A percentile compares a stretch with the other conserved stretches of the same genome.
Conservation (phyloP, 2,797 vertebrate genomes). For the Enteromius afrohamiltoni region DNA sequence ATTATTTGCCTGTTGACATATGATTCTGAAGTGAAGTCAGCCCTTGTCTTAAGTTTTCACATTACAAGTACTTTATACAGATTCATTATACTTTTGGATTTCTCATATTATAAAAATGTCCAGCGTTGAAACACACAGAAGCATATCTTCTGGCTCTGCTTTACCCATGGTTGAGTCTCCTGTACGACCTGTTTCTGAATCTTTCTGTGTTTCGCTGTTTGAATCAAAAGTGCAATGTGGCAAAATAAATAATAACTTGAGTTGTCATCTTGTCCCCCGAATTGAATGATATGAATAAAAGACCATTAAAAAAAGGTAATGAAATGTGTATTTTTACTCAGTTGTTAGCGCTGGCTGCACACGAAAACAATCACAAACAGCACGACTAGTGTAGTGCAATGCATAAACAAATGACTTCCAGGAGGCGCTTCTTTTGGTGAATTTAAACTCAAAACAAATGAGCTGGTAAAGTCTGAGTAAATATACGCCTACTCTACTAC, state of each 20-base stretch:
- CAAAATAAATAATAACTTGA: neutral
- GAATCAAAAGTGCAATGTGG: neutral
- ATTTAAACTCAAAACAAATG: neutral
- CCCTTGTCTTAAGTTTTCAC: neutral
- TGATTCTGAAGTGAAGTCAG: neutral
- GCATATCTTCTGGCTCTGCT: neutral
- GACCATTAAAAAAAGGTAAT: neutral
- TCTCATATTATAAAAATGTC: neutral
- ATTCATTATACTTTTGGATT: neutral
- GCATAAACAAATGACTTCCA: neutral
- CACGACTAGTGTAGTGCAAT: neutral
- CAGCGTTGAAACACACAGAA: neutral
- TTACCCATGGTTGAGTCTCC: neutral
- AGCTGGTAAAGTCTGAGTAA: neutral
- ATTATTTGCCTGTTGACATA: constrained; percentile 54
- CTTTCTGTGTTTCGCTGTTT: neutral
- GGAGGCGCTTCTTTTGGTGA: neutral
- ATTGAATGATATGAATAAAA: neutral
- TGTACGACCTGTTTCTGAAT: neutral
- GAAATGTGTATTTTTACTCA: neutral
- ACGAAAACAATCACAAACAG: neutral
- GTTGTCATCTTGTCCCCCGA: neutral
- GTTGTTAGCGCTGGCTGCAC: neutral
- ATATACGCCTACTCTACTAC: too few species aligned
- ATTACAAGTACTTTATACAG: neutral